Evolutionary conservation across 2,113 vertebrate species (phyloP).

Genomic region (Smithornis capensis): DNA sequence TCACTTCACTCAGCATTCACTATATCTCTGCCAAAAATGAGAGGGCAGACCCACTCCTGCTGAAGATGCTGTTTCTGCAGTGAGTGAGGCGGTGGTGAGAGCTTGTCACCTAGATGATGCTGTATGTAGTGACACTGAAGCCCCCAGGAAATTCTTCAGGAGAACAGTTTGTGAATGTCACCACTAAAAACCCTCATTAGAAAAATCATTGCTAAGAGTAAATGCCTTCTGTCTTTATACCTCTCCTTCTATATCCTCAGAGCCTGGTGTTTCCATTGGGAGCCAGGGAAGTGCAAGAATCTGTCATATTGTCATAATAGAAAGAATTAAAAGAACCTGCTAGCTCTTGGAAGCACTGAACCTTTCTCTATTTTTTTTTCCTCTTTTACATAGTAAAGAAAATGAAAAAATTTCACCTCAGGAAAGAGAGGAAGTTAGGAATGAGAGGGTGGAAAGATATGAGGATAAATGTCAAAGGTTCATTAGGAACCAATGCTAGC

Average conservation of each 20-base stretch:
- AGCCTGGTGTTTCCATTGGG: constrained; percentile 53
- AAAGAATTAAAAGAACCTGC: constrained; percentile 64
- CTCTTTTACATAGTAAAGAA: background rate
- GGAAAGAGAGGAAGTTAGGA: background rate
- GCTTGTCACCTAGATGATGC: constrained; percentile 17
- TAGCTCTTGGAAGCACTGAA: background rate
- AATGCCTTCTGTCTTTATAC: constrained; percentile 61
- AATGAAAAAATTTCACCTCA: constrained; percentile 26
- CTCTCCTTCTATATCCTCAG: background rate
- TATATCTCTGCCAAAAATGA: background rate
- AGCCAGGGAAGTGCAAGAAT: constrained; percentile 12
- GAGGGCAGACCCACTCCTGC: background rate
- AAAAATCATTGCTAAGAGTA: constrained; percentile 49
- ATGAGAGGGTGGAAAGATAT: background rate
- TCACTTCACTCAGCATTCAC: background rate
- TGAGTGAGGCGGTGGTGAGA: background rate
- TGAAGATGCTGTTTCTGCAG: background rate
- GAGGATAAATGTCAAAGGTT: constrained; percentile 17
- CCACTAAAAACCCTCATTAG: constrained; percentile 44
- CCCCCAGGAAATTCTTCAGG: constrained; percentile 42
- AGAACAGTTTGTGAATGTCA: constrained; percentile 36
- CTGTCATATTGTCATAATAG: constrained; percentile 72
- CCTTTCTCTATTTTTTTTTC: background rate
- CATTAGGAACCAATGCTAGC: background rate
- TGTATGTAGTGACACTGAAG: constrained; percentile 21